Evolutionary conservation across 2,797 vertebrate species (phyloP), one percentile per base, ranked within the genome.

Genomic region (Sus cebifrons): DNA sequence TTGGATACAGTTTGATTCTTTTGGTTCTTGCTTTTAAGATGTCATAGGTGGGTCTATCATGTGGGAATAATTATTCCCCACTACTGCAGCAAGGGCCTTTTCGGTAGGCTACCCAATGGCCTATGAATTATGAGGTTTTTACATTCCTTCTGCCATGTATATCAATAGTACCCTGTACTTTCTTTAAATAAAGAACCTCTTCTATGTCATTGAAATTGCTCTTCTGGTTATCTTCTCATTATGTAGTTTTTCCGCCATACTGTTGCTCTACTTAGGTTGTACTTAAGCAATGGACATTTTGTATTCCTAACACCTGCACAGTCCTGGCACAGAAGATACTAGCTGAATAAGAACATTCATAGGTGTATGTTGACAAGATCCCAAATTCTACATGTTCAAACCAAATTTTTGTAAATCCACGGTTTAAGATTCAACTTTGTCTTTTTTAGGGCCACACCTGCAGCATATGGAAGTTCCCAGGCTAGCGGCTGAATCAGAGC

Each of bases 291-390:
- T 6, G 9, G 6, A 49, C 29, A 81, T 27, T 86, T 86, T 94
- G 21, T 44, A 79, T 65, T 77, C 54, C n/a, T 62, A n/a, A 88
- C 12, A 49, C 4, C 27, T 13, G n/a, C 68, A 68, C 10, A 58
- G 7, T 62, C n/a, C 40, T 18, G 36, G 60, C n/a, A 67, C 1
- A 62, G 68, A 12, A 73, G 62, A 65, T 92, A 20, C 62, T 85
- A 88, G 16, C 9, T 54, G n/a, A 92, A 94, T 54, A 82, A 54
- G 67, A 94, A 89, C 32, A 91, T 79, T 88, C 94, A 85, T 25
- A 36, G 1, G n/a, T 21, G 25, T 32, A 75, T 58, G 25, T 12
- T 56, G 62, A 62, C n/a, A 93, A 93, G 73, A 95, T 29, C 54
- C 0, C 85, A 85, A 96, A 93, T n/a, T 73, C 16, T 87, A 25